Percentiles rank a stretch among this genome's conserved stretches.
Evolutionary conservation across 2,113 vertebrate genomes (phyloP).

Genomic region (Perognathus longimembris): DNA sequence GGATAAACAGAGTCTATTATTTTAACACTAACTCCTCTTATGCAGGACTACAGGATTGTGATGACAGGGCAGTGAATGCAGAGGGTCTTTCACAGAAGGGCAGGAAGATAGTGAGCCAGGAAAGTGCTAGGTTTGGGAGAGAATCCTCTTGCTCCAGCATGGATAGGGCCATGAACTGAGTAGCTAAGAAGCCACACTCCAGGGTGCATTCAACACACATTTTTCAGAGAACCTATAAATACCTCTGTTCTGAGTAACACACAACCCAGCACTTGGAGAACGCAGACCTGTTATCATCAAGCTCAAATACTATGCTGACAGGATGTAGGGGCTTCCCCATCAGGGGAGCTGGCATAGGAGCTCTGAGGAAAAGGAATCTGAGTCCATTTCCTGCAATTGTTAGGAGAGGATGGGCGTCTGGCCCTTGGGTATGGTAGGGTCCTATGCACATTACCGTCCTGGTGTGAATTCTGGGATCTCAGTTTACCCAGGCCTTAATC

Average conservation of each 20-base stretch:
- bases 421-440: conserved; percentile 67
- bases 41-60: background rate
- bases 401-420: conserved; percentile 77
- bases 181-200: background rate
- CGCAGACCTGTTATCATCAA: conserved; percentile 82
- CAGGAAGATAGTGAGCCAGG: background rate
- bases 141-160: background rate
- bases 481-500: background rate
- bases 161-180: background rate
- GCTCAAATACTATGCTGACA: conserved; percentile 82
- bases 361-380: conserved; percentile 82
- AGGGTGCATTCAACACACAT: background rate
- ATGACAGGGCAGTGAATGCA: background rate
- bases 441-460: conserved; percentile 15
- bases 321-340: conserved; percentile 86
- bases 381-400: conserved; percentile 87
- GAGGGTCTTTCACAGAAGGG: background rate
- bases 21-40: conserved; percentile 20
- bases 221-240: conserved; percentile 80
- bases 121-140: background rate
- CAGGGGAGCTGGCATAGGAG: conserved; percentile 80
- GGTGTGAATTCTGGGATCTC: conserved; percentile 33
- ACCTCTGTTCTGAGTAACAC: conserved; percentile 80
- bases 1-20: conserved; percentile 16
- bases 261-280: conserved; percentile 71